Evolutionary conservation across 2,113 vertebrate genomes (phyloP).

Genomic region (Plecotus auritus): DNA sequence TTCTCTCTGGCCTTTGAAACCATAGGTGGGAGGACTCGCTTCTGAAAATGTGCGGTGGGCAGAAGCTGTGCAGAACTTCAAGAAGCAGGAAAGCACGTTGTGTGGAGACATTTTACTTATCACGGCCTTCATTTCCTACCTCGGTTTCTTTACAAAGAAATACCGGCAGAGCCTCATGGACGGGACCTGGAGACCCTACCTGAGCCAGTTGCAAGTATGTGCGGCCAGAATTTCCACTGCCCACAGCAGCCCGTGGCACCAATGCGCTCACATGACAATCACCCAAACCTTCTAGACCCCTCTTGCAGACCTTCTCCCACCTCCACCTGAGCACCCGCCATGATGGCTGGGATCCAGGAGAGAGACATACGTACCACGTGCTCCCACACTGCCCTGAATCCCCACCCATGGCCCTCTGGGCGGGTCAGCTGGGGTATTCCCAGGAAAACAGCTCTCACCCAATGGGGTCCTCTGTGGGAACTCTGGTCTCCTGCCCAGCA

Average conservation of each 20-base stretch:
- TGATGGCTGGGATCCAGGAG: not conserved
- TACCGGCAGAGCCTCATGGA: constrained; percentile 93
- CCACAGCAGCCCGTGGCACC: not conserved
- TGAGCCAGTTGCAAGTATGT: constrained; percentile 87
- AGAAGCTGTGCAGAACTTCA: constrained; percentile 87
- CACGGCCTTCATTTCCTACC: constrained; percentile 93
- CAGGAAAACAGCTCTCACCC: no score
- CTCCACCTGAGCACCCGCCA: not conserved
- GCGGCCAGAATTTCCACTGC: not conserved
- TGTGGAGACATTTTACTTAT: constrained; percentile 93
- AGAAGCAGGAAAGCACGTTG: constrained; percentile 87
- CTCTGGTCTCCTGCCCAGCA: not conserved
- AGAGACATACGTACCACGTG: fast-evolving
- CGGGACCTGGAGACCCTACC: constrained; percentile 88
- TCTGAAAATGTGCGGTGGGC: constrained; percentile 96
- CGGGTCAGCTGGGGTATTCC: not conserved
- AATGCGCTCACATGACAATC: not conserved
- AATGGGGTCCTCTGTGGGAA: not conserved
- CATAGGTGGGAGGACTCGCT: constrained; percentile 90
- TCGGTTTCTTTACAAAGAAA: constrained; percentile 93
- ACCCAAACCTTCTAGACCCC: not conserved
- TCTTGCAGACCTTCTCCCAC: no score
- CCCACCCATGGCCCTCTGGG: not conserved
- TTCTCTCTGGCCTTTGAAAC: not conserved
- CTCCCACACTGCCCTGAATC: fast-evolving